Conservation (phyloP, 1,140 invertebrate genomes). For the Gonatopus flavifemur region DNA sequence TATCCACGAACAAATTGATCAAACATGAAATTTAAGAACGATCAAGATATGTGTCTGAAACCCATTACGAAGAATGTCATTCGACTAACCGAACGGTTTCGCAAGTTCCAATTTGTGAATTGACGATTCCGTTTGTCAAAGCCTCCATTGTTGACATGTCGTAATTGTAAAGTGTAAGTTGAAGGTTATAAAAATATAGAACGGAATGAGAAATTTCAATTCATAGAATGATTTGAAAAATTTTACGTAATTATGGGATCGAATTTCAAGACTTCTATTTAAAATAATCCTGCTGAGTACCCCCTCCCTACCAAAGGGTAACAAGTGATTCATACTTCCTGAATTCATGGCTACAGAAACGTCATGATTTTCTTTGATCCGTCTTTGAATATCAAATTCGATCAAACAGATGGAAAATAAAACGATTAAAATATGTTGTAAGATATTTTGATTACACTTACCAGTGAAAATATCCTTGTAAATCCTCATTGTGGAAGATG, state of each 20-base stretch:
- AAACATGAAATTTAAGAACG: too few relatives aligned
- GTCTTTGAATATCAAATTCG: background rate
- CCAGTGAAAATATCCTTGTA: constrained; percentile 94
- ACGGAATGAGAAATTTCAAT: too few relatives aligned
- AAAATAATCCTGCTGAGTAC: background rate
- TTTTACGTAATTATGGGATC: background rate
- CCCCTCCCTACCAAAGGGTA: background rate
- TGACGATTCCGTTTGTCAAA: too few relatives aligned
- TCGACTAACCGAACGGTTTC: too few relatives aligned
- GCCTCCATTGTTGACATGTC: too few relatives aligned
- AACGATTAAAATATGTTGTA: background rate
- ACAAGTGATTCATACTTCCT: background rate
- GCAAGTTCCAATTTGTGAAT: too few relatives aligned
- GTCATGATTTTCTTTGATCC: background rate
- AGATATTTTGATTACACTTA: constrained; percentile 54
- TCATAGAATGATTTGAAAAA: too few relatives aligned
- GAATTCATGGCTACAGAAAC: background rate
- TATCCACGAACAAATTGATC: too few relatives aligned
- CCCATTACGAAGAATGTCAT: too few relatives aligned
- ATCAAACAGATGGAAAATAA: constrained; percentile 36
- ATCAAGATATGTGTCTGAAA: too few relatives aligned
- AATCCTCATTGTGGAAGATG: constrained; percentile 88
- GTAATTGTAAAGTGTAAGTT: too few relatives aligned
- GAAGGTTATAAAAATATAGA: too few relatives aligned
- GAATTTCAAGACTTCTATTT: background rate